Evolutionary conservation across 2,113 vertebrate species (phyloP), one percentile per base, ranked within the genome.

Genomic region (Irena cyanogastra): DNA sequence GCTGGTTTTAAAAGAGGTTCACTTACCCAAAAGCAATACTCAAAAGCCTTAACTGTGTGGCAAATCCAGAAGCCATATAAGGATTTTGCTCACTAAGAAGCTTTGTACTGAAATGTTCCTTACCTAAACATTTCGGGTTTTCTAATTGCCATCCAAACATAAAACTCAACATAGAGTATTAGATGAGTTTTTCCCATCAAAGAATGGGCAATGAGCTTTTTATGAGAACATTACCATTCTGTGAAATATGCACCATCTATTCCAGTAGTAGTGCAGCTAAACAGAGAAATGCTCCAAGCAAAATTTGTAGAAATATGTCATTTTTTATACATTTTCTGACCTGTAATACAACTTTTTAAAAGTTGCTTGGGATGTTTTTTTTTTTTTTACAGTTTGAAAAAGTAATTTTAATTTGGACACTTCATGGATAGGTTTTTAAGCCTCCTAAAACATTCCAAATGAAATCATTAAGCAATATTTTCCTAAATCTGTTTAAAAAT

Each of bases 51-150:
- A 65, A 87, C 69, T 93, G 83, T 96, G 52, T 89, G 66, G 89
- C 60, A 96, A 60, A 92, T 84, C 69, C 78, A 91, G 68, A 87
- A 61, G 80, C 76, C 90, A 72, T 50, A 45, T 69, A 88, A 95
- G 91, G 76, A 61, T 72, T 97, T 84, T 93, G 53, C 66, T 84
- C 72, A 50, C 81, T 95, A 74, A 79, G 83, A 63, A 95, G 61
- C 89, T 93, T 65, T 86, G 71, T 91, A 59, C 63, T 72, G 84
- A 95, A 91, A 85, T 50, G 49, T 70, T 93, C 59, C 95, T 86
- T 97, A 56, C 86, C 39, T 94, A 95, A 95, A 95, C 80, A 94
- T 96, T 86, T 93, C 93, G 83, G 60, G 41, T 84, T 75, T 68
- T 93, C 54, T 96, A 96, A 94, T 89, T 94, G 91, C 86, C 86